Evolutionary conservation across 2,113 vertebrate genomes (phyloP).

Genomic region (cattle (Bos taurus)): DNA sequence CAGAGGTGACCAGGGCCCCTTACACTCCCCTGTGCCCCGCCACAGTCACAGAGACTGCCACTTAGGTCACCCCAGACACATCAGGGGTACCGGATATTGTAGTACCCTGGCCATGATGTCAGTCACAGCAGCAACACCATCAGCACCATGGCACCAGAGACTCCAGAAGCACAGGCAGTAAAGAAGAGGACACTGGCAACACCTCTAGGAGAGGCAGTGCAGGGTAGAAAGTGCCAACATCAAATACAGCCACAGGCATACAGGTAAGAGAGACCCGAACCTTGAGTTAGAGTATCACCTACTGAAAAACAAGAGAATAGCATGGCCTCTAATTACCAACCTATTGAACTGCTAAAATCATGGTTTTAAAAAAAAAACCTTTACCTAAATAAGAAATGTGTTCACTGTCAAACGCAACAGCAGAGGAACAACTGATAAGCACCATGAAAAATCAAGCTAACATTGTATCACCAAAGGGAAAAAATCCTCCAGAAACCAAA

Average conservation of each 20-base stretch:
- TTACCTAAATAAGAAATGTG: background rate
- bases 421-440: background rate
- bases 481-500: background rate
- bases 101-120: background rate
- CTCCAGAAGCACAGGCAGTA: background rate
- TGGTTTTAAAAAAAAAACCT: background rate
- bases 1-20: background rate
- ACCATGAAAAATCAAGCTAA: background rate
- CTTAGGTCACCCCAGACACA: background rate
- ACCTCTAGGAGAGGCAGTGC: background rate
- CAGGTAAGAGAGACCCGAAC: too few relatives aligned
- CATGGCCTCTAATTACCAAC: background rate
- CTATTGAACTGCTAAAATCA: background rate
- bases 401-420: background rate
- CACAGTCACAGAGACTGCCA: background rate
- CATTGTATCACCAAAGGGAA: background rate
- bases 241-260: background rate
- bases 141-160: background rate
- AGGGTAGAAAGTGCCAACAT: background rate
- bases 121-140: background rate
- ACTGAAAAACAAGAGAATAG: background rate
- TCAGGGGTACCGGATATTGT: background rate
- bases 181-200: background rate
- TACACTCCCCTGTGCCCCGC: accelerated
- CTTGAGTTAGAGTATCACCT: background rate